phyloP scores from a whole-genome alignment of 2,797 vertebrate genomes.

The Sebastes cheni region DNA sequence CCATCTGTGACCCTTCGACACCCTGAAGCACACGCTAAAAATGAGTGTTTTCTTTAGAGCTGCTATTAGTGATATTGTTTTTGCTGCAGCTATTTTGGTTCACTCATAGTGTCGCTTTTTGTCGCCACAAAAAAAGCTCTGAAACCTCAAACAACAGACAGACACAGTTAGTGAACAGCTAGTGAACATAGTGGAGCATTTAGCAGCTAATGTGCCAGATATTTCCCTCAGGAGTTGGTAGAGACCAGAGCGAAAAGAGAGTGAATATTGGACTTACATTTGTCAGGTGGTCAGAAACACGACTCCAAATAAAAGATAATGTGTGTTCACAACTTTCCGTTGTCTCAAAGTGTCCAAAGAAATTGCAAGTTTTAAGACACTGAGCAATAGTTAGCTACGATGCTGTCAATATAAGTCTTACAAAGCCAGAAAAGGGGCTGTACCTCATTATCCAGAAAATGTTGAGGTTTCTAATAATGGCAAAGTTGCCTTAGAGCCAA shows the following conservation, averaged over 20 bases:
- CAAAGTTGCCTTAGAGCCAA: neutral
- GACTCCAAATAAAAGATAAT: neutral
- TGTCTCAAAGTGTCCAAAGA: neutral
- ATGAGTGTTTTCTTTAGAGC: neutral
- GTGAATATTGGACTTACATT: neutral
- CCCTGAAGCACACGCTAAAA: neutral
- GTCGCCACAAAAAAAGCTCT: neutral
- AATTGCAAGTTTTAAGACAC: neutral
- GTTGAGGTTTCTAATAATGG: neutral
- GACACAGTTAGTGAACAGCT: neutral
- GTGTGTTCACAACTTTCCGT: neutral
- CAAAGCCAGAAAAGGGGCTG: neutral
- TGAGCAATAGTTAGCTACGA: neutral
- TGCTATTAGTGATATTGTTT: neutral
- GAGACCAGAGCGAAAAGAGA: neutral
- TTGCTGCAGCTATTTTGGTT: neutral
- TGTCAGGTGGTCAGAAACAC: neutral
- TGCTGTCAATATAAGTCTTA: neutral
- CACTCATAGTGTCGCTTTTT: neutral
- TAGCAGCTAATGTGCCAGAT: neutral
- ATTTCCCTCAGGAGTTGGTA: neutral
- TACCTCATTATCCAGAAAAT: neutral
- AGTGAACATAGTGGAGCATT: neutral
- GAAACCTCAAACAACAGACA: neutral
- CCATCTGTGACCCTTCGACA: neutral